Conservation (phyloP, 2,797 vertebrate species). For the Tapera naevia region DNA sequence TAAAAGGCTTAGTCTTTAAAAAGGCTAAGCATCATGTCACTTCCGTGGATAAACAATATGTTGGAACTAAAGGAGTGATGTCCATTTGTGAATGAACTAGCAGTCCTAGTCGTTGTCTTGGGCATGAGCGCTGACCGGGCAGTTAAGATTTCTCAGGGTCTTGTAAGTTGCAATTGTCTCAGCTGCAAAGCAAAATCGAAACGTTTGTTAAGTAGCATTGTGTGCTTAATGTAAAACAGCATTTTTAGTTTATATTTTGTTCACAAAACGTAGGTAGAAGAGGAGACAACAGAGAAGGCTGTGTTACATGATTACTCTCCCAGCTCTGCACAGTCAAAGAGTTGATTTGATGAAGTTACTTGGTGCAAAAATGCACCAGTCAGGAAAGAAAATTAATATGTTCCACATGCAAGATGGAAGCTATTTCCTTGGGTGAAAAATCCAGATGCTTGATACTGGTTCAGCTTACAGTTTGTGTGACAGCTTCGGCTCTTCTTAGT, state of each 20-base stretch:
- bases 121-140: not conserved
- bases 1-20: not conserved
- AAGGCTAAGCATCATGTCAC: not conserved
- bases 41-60: not conserved
- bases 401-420: not conserved
- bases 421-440: not conserved
- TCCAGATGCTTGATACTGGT: not conserved
- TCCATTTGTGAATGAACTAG: not conserved
- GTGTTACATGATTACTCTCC: not conserved
- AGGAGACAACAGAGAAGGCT: not conserved
- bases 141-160: not conserved
- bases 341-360: not conserved
- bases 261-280: not conserved
- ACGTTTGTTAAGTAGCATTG: not conserved
- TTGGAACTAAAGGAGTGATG: not conserved
- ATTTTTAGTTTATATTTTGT: not conserved
- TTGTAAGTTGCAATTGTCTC: not conserved
- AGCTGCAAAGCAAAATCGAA: not conserved
- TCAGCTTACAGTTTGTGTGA: not conserved
- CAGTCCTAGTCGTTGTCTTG: not conserved
- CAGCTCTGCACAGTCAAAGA: not conserved
- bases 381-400: constrained; percentile 2
- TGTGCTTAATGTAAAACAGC: not conserved
- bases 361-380: not conserved
- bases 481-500: not conserved